phyloP scores from a whole-genome alignment of 2,113 vertebrate genomes.

The Paracanthobrama guichenoti region DNA sequence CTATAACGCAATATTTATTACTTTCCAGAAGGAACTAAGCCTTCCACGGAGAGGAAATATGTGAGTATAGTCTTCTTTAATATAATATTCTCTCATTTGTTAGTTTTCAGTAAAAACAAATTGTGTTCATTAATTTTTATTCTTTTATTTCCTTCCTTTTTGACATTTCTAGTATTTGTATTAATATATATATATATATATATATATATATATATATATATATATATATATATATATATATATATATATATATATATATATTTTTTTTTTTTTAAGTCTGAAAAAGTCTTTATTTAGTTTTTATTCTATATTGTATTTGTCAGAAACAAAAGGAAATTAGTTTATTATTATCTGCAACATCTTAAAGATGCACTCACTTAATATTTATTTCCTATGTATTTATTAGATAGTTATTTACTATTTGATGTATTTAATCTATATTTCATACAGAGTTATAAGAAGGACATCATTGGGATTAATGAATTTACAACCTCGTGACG shows the following conservation, averaged over 20 bases:
- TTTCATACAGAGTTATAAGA: not conserved
- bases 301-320: no score
- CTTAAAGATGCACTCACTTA: not conserved
- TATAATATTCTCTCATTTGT: not conserved
- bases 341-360: not conserved
- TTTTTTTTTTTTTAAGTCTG: no score
- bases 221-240: no score
- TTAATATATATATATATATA: not conserved
- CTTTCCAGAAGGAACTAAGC: conserved; percentile 91
- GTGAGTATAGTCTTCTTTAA: conserved; percentile 77
- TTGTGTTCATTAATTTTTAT: not conserved
- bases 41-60: conserved; percentile 87
- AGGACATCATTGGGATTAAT: not conserved
- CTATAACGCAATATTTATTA: conserved; percentile 33
- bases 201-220: no score
- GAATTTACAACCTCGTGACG: not conserved
- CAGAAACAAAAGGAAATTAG: not conserved
- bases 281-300: no score
- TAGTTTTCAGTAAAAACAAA: not conserved
- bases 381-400: not conserved
- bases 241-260: no score
- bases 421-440: not conserved
- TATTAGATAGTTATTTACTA: not conserved
- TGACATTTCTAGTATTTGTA: not conserved
- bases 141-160: not conserved